Evolutionary conservation across 2,113 vertebrate genomes (phyloP).

Genomic region (Proteles cristata): DNA sequence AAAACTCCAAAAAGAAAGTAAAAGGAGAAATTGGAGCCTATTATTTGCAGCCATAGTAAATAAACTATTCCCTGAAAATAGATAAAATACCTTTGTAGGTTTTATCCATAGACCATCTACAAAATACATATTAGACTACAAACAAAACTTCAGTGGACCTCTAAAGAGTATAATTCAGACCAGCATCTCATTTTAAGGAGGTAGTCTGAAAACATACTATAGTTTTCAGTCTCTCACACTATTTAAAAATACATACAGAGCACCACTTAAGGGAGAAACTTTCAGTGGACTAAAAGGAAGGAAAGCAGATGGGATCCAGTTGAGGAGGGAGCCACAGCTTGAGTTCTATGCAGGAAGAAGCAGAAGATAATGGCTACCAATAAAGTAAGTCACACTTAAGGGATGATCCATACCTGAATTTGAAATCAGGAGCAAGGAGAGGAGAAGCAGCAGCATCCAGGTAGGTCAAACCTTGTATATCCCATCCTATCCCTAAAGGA

Average conservation of each 20-base stretch:
- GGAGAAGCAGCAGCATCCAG: not conserved
- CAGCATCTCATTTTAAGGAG: constrained; percentile 48
- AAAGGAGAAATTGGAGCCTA: not conserved
- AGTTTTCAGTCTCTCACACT: not conserved
- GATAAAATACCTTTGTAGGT: constrained; percentile 9
- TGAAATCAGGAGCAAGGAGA: constrained; percentile 29
- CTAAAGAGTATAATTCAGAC: constrained; percentile 9
- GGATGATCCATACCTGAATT: not conserved
- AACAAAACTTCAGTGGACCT: constrained; percentile 56
- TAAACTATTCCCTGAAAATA: constrained; percentile 43
- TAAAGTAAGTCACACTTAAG: not conserved
- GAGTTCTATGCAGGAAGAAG: not conserved
- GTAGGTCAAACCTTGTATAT: not conserved
- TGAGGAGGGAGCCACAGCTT: constrained; percentile 9
- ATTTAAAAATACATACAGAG: not conserved
- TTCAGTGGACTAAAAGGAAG: not conserved
- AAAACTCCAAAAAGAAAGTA: not conserved
- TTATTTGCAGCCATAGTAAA: not conserved
- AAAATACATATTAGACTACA: constrained; percentile 17
- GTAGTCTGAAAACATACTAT: not conserved
- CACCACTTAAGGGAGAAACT: not conserved
- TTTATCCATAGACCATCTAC: constrained; percentile 12
- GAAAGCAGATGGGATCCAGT: not conserved
- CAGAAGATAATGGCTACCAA: constrained; percentile 3
- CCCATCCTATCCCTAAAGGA: not conserved